Percentiles rank a stretch among this genome's conserved stretches.
Evolutionary conservation across 2,113 vertebrate genomes (phyloP).

Genomic region (Gadus chalcogrammus): DNA sequence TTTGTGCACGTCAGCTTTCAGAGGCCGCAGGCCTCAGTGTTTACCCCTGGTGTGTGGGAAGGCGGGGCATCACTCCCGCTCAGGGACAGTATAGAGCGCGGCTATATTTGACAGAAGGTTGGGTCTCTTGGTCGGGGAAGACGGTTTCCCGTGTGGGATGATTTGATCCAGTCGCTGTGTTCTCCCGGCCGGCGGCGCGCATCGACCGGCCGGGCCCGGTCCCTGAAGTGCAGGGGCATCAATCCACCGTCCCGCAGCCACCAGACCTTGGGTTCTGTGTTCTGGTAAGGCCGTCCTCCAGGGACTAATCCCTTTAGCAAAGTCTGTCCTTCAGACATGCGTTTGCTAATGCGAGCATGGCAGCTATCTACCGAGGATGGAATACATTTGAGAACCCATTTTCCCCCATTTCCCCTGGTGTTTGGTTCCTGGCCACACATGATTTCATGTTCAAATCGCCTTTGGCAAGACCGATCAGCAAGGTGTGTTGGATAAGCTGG

Average conservation of each 20-base stretch:
- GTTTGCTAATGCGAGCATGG: no score
- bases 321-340: no score
- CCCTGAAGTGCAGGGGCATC: conserved; percentile 50
- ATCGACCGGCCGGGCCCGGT: conserved; percentile 56
- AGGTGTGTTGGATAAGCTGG: no score
- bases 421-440: no score
- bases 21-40: conserved; percentile 17
- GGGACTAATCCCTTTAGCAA: no score
- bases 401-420: no score
- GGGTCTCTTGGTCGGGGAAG: conserved; percentile 22
- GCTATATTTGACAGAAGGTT: conserved; percentile 9
- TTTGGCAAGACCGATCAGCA: no score
- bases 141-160: background rate
- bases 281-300: conserved; percentile 7
- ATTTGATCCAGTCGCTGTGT: conserved; percentile 33
- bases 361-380: no score
- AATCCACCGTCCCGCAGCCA: conserved; percentile 37
- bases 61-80: background rate
- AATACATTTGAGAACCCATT: no score
- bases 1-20: conserved; percentile 12
- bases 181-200: conserved; percentile 40
- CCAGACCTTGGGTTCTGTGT: conserved; percentile 47
- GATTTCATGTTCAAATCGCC: no score
- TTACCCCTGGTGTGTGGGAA: conserved; percentile 17
- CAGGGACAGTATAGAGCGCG: conserved; percentile 7